Percentiles rank a stretch among this genome's conserved stretches.
These are phyloP conservation scores for Knipowitschia caucasica DNA, from an alignment of 2,797 vertebrate species.

Conservation along the genomic window DNA sequence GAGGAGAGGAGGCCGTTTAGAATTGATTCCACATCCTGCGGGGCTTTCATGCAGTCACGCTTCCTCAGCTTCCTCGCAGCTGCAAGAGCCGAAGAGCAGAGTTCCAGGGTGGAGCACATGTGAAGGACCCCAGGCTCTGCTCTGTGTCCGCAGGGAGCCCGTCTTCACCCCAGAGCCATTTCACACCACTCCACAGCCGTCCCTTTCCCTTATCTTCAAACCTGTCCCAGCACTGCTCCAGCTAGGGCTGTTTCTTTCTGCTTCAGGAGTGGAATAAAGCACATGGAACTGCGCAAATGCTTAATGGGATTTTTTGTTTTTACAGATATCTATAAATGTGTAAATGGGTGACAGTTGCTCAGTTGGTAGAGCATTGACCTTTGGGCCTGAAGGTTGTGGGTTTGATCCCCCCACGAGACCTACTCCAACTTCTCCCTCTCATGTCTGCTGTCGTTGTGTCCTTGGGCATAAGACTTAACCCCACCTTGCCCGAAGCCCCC, in stretches of 20 bases:
- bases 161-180: slow-evolving; percentile 15
- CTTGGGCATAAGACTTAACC: no score
- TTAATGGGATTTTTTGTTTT: no score
- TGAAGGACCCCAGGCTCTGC: slow-evolving; percentile 17
- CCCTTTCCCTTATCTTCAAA: slow-evolving; percentile 42
- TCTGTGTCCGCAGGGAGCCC: slow-evolving; percentile 14
- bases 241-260: slow-evolving; percentile 24
- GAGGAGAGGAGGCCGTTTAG: slow-evolving; percentile 44
- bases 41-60: slow-evolving; percentile 51
- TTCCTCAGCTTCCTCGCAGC: slow-evolving; percentile 40
- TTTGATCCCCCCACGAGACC: no score
- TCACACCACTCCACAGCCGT: slow-evolving; percentile 30
- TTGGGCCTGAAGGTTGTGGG: no score
- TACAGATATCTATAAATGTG: no score
- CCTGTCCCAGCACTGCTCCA: slow-evolving; percentile 43
- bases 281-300: no score
- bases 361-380: no score
- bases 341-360: no score
- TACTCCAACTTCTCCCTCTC: no score
- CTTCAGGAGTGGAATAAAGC: neutral
- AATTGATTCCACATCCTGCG: slow-evolving; percentile 64
- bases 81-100: slow-evolving; percentile 25
- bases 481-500: no score
- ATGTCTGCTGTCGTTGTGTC: no score
- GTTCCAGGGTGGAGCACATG: slow-evolving; percentile 39